These are phyloP conservation scores for Staurois parvus DNA, from an alignment of 2,797 vertebrate genomes.

Conservation along the genomic window DNA sequence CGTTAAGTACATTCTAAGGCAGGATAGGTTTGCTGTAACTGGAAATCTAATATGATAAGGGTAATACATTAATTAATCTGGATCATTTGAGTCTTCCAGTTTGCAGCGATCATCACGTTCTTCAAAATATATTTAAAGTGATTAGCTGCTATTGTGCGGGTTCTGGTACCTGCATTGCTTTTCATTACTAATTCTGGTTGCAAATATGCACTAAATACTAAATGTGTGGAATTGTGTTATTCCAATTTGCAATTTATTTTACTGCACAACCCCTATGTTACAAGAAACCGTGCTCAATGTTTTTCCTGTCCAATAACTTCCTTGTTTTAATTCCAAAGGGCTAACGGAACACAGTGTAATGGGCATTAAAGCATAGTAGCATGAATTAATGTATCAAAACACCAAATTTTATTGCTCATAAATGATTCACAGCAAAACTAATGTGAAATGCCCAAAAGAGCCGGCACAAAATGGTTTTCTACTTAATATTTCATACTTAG, in stretches of 20 bases:
- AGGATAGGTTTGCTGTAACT: too few species aligned
- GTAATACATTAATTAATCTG: background rate
- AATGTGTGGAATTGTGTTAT: background rate
- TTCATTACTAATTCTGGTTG: background rate
- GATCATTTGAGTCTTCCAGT: background rate
- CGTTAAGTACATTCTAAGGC: too few species aligned
- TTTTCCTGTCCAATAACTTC: constrained; percentile 29
- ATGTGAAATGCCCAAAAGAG: constrained; percentile 54
- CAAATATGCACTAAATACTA: background rate
- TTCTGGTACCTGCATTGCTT: background rate
- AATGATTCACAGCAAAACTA: constrained; percentile 54
- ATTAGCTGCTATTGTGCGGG: background rate
- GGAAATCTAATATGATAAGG: background rate
- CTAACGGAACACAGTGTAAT: constrained; percentile 40
- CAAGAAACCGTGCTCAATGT: constrained; percentile 11
- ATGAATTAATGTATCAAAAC: constrained; percentile 61
- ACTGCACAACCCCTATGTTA: constrained; percentile 6
- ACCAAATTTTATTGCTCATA: constrained; percentile 59
- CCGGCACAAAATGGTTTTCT: constrained; percentile 46
- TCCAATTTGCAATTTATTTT: constrained; percentile 10
- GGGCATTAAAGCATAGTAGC: constrained; percentile 51
- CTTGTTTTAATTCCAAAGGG: constrained; percentile 40
- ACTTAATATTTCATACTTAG: constrained; percentile 60
- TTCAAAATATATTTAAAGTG: background rate
- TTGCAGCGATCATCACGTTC: background rate